Percentiles rank a stretch among this genome's conserved stretches.
phyloP scores from a whole-genome alignment of 1,140 invertebrate genomes.

The Calycopis cecrops region DNA sequence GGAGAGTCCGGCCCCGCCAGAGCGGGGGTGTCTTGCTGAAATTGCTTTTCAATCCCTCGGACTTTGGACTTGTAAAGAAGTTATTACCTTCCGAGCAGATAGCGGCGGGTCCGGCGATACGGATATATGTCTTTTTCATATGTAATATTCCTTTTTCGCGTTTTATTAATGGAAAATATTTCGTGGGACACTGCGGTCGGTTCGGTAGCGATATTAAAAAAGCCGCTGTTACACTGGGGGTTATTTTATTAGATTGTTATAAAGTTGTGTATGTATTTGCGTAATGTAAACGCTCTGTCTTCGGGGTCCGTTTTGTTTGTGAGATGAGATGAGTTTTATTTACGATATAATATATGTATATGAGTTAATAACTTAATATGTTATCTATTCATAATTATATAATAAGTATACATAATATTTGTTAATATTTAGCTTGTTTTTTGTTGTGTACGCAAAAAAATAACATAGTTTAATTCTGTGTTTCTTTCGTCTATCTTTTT shows the following conservation, averaged over 20 bases:
- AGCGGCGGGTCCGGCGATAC: slow-evolving; percentile 72
- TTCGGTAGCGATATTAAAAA: slow-evolving; percentile 66
- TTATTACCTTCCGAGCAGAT: slow-evolving; percentile 76
- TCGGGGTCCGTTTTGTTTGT: too few relatives aligned
- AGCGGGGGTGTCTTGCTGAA: slow-evolving; percentile 73
- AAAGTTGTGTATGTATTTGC: slow-evolving; percentile 48
- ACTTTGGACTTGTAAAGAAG: slow-evolving; percentile 78
- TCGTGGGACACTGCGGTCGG: slow-evolving; percentile 63
- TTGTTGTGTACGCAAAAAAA: too few relatives aligned
- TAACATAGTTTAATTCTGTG: too few relatives aligned
- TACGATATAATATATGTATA: neutral
- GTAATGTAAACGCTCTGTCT: neutral
- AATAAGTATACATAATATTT: too few relatives aligned
- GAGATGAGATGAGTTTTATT: too few relatives aligned
- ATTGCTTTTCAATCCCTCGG: slow-evolving; percentile 78
- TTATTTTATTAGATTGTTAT: slow-evolving; percentile 59
- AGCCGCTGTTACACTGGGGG: slow-evolving; percentile 51
- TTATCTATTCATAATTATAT: too few relatives aligned
- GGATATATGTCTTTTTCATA: slow-evolving; percentile 75
- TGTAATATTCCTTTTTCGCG: slow-evolving; percentile 74
- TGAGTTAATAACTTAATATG: too few relatives aligned
- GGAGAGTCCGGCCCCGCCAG: slow-evolving; percentile 58
- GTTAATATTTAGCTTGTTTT: too few relatives aligned
- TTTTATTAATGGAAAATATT: slow-evolving; percentile 76
- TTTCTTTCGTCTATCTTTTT: too few relatives aligned